These are phyloP conservation scores for Dolichoris vasculosae DNA, from an alignment of 1,140 invertebrate species.

Conservation along the genomic window DNA sequence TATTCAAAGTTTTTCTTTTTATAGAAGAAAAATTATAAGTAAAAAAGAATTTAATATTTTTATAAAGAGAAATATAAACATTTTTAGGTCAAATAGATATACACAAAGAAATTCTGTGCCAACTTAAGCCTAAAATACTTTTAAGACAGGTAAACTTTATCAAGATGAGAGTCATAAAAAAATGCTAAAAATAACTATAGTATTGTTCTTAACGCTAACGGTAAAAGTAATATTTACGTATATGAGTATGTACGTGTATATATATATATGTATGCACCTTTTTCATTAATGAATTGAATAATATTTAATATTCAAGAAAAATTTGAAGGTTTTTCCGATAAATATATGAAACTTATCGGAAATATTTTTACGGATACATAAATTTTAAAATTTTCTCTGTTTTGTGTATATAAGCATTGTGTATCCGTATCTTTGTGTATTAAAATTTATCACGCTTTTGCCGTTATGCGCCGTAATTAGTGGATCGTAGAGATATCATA, in stretches of 20 bases:
- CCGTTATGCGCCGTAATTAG: too few relatives aligned
- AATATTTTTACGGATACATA: background rate
- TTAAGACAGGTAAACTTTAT: background rate
- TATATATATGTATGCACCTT: background rate
- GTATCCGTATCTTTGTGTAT: too few relatives aligned
- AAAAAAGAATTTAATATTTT: background rate
- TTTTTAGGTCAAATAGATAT: background rate
- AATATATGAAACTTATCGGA: background rate
- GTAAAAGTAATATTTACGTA: background rate
- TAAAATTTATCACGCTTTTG: too few relatives aligned
- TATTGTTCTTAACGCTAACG: background rate
- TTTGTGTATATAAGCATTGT: too few relatives aligned
- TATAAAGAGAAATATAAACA: background rate
- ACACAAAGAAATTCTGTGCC: background rate
- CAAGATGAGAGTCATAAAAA: background rate
- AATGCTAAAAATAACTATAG: background rate
- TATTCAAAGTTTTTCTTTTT: background rate
- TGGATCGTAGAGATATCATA: background rate
- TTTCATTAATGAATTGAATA: background rate
- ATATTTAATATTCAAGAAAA: background rate
- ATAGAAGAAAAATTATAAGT: background rate
- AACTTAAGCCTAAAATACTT: slow-evolving; percentile 2
- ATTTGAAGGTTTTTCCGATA: background rate
- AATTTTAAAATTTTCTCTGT: too few relatives aligned
- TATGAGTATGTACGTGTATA: background rate